These are phyloP conservation scores for Rhizomys pruinosus DNA, from an alignment of 2,113 vertebrate genomes.

Conservation along the genomic window DNA sequence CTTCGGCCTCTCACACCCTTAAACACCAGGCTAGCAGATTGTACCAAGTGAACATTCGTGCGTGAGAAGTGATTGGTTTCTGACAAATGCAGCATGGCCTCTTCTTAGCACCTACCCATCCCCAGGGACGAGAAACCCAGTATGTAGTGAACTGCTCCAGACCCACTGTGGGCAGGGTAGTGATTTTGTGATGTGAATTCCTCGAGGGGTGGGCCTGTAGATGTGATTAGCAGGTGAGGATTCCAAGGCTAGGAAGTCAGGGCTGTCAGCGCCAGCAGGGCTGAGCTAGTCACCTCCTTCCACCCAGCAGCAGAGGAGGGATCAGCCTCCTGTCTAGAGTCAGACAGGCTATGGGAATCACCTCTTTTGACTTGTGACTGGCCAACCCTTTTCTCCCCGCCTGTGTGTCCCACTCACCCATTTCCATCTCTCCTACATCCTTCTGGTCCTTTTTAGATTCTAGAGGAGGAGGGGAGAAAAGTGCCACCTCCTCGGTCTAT, in stretches of 20 bases:
- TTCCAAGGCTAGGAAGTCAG: not conserved
- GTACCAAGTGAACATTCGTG: conserved; percentile 24
- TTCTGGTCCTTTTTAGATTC: not conserved
- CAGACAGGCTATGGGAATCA: not conserved
- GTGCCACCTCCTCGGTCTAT: not conserved
- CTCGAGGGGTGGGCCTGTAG: conserved; percentile 4
- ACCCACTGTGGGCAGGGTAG: not conserved
- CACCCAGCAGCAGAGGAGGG: not conserved
- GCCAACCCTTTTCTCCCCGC: not conserved
- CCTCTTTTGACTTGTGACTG: not conserved
- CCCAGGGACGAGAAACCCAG: conserved; percentile 70
- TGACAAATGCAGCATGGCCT: conserved; percentile 75
- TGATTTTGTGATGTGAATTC: not conserved
- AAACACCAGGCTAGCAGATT: not conserved
- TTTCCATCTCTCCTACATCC: not conserved
- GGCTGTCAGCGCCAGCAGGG: not conserved
- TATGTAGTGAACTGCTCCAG: conserved; percentile 74
- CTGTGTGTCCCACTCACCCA: too few species aligned
- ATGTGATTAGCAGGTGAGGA: conserved; percentile 73
- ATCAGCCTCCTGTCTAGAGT: not conserved
- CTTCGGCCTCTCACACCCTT: not conserved
- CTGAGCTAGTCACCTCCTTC: not conserved
- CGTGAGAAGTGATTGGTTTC: conserved; percentile 74
- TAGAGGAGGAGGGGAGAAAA: not conserved
- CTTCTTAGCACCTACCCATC: conserved; percentile 77